Evolutionary conservation across 2,797 vertebrate genomes (phyloP), one percentile per base, ranked within the genome.

Genomic region (Lepus townsendii): DNA sequence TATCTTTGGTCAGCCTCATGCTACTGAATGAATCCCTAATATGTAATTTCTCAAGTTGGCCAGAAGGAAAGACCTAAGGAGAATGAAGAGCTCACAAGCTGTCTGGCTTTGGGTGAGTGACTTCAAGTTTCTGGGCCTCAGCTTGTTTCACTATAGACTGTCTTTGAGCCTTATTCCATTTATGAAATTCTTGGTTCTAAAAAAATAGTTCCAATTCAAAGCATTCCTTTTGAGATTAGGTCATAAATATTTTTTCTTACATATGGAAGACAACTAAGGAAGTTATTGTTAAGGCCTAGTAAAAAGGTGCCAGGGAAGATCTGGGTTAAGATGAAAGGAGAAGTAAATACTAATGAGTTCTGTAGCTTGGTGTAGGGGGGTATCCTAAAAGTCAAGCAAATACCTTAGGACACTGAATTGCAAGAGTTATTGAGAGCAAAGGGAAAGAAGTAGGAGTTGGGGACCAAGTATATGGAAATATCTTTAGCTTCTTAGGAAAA

Each of bases 231-330:
- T 73, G 10, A 63, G 47, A 77, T 30, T 73, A 57, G 19, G 30
- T 62, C 47, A 88, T 90, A 84, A 85, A 88, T 90, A 87, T 57
- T 19, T 87, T 93, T 63, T 30, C 71, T 73, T 95, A 11, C 65
- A 54, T n/a, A 72, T 79, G 12, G 20, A 76, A 76, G 35, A 78
- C 10, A 71, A 27, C 13, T 86, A 86, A 86, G 22, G 17, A 90
- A 83, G 12, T 86, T 96, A 54, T 60, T 17, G 4, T 73, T 76
- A 88, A 92, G 27, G 9, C 27, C n/a, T 90, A 75, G 52, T 71
- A 42, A 91, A 90, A 83, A 3, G 19, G n/a, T 63, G 6, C n/a
- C 71, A 83, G 32, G 17, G 22, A 3, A 75, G 6, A 91, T 82
- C 3, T 76, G 10, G 7, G 27, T 66, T 92, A 92, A 76, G 14